Base-by-base conservation (phyloP, 1,140 invertebrate genomes). In the Heliconius eleuchia region DNA sequence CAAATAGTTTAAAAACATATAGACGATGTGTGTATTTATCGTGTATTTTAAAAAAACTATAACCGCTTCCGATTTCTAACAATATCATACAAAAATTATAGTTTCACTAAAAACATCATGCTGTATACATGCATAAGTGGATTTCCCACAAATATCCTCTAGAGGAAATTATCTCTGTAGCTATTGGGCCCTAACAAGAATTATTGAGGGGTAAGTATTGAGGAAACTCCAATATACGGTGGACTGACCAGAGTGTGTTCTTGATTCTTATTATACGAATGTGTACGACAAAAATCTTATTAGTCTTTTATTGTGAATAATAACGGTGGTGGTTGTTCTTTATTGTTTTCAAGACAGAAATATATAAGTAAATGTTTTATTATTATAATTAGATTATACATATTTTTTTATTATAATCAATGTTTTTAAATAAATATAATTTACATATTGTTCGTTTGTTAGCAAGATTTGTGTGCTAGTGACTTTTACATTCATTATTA, bases 101-200 rank as follows among this genome's bases (percentile, higher is more conserved):
- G 6, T 19, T 52, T 52, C 18, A 7, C 18, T 7, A 52, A 52
- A 79, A 52, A 34, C 8, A 82, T 71, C 86, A 83, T 0, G 83
- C 87, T 90, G 77, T 90, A 86, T 80, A 84, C 19, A 74, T 11
- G 72, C 30, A 66, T 85, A 85, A 91, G 84, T 90, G 86, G 80
- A 89, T 87, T 82, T 88, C 84, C 80, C 81, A 85, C 84, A 89
- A 86, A 87, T 88, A 85, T 85, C 86, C 86, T 83, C 73, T 52
- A 76, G 74, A 74, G 76, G 82, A 82, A 85, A 89, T 89, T 87
- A 87, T 87, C 88, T 86, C 85, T 83, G 60, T 66, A 79, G 73
- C 84, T 87, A 87, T 84, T 85, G 86, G 84, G 85, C 83, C 82
- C 83, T 88, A 86, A 88, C 84, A 85, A 90, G 88, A 90, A 85